Base-by-base conservation (phyloP, 2,888 invertebrate species). In the Phanerotoma sp. region DNA sequence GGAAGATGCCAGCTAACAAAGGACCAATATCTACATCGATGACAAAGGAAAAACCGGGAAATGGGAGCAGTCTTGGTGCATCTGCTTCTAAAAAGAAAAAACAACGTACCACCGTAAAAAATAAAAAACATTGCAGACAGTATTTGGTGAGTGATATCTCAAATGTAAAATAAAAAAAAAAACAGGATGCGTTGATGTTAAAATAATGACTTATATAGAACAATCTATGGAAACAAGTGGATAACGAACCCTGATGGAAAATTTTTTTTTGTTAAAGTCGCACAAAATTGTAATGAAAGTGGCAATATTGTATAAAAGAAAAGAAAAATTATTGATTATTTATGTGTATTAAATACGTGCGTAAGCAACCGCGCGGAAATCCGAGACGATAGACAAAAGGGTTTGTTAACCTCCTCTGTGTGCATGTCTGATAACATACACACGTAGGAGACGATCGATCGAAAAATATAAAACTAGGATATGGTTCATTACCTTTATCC, bases 1-100 rank as follows among this genome's bases (percentile, higher is more conserved):
- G 13, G 40, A 45, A 47, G 58, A 74, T 75, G 75, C 75, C 75
- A 58, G 74, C 75, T 51, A 74, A 74, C 64, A 75, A 74, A 54
- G 66, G 55, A 28, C 55, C 50, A 40, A 50, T 55, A n/a, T 41
- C 69, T 52, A 64, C 66, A 40, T 60, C 60, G 56, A 66, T 68
- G 37, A 64, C 70, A 55, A 75, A 73, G 58, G 75, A 75, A 55
- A 73, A 70, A 60, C 58, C 70, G 38, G 62, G 62, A 42, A 71
- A 69, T 58, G 68, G 55, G 13, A 41, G 44, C 20, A 35, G 67
- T 49, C 57, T 68, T 46, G 61, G 65, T 35, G 57, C 63, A 7
- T 60, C 58, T 46, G 54, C 62, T 25, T 58, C 66, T 35, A 73
- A 69, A 60, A 72, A 71, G 63, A 74, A 70, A 66, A 73, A 72